A percentile compares a stretch with the other conserved stretches of the same genome.
Evolutionary conservation across 2,888 invertebrate genomes (phyloP).

Genomic region (Nymphalis polychloros): DNA sequence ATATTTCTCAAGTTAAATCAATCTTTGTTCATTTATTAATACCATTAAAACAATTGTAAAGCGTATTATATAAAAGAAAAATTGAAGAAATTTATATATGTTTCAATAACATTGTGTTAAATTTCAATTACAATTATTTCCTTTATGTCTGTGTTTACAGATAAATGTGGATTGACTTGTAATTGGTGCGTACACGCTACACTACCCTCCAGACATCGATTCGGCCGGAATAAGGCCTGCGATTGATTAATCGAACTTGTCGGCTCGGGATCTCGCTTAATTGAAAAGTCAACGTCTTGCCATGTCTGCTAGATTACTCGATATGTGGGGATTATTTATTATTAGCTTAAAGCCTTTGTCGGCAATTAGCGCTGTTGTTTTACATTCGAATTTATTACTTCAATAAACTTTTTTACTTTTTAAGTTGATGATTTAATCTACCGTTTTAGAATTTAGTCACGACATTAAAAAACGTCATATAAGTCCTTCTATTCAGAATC

Average conservation of each 20-base stretch:
- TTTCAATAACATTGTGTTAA: too few relatives aligned
- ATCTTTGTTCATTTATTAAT: too few relatives aligned
- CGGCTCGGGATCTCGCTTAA: constrained; percentile 60
- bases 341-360: constrained; percentile 41
- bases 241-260: constrained; percentile 70
- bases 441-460: too few relatives aligned
- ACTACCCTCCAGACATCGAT: constrained; percentile 46
- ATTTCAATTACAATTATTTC: constrained; percentile 10
- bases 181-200: constrained; percentile 52
- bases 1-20: too few relatives aligned
- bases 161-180: constrained; percentile 33
- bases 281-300: constrained; percentile 79
- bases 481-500: constrained; percentile 5
- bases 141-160: constrained; percentile 6
- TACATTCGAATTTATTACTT: constrained; percentile 13
- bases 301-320: constrained; percentile 59
- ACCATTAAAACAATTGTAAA: too few relatives aligned
- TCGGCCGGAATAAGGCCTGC: constrained; percentile 43
- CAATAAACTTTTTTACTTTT: background rate
- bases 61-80: too few relatives aligned
- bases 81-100: too few relatives aligned
- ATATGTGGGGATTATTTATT: constrained; percentile 63
- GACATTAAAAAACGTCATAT: background rate
- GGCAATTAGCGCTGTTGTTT: constrained; percentile 29
- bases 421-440: background rate